Percentiles rank a stretch among this genome's conserved stretches.
Conservation (phyloP, 1,140 invertebrate genomes). For the Tetragonula clypearis region DNA sequence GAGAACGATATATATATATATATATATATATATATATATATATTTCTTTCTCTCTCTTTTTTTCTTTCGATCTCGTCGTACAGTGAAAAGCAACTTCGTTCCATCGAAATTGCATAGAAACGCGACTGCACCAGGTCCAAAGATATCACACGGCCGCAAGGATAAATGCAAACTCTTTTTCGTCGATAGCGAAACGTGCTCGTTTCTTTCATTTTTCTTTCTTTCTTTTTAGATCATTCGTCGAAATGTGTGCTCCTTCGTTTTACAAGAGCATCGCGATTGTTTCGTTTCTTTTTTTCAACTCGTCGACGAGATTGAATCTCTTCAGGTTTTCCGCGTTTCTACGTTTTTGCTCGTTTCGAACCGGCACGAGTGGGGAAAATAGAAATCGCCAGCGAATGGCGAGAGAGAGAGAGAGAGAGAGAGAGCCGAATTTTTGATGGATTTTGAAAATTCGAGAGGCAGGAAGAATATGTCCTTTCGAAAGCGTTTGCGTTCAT, state of each 20-base stretch:
- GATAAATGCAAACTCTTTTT: neutral
- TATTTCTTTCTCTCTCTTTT: neutral
- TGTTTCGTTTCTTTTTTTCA: neutral
- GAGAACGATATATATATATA: neutral
- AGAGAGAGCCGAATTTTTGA: too few species aligned
- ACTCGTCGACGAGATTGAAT: neutral
- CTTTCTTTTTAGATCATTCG: neutral
- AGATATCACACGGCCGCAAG: neutral
- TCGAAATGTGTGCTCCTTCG: neutral
- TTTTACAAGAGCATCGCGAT: neutral
- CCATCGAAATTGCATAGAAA: neutral
- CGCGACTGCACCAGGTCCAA: neutral
- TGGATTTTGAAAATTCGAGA: too few species aligned
- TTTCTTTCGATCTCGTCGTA: too few species aligned
- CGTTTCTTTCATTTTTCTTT: neutral
- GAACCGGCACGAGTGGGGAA: too few species aligned
- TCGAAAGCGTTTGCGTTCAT: too few species aligned
- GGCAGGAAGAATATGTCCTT: too few species aligned
- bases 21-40: neutral
- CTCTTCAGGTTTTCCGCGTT: too few species aligned
- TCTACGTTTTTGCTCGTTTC: too few species aligned
- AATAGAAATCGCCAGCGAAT: too few species aligned
- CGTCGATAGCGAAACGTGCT: too few species aligned
- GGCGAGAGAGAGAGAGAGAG: too few species aligned
- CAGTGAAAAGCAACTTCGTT: neutral